Evolutionary conservation across 2,888 invertebrate genomes (phyloP).

Genomic region (Catotricha subobsoleta): DNA sequence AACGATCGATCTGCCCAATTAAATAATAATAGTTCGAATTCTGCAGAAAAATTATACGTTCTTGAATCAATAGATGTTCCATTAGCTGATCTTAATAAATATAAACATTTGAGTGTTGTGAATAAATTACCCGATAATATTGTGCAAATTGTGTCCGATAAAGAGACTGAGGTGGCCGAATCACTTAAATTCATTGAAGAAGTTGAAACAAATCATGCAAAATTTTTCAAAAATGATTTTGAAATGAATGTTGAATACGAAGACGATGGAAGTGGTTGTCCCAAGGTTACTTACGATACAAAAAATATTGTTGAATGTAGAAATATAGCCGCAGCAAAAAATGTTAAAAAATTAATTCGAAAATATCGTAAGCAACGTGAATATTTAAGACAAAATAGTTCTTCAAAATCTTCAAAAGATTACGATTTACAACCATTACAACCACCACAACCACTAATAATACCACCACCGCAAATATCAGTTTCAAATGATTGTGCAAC

Average conservation of each 20-base stretch:
- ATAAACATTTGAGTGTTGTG: conserved; percentile 11
- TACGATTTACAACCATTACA: no score
- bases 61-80: conserved; percentile 14
- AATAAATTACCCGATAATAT: conserved; percentile 12
- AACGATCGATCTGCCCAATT: neutral
- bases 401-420: no score
- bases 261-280: neutral
- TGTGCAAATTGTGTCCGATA: conserved; percentile 4
- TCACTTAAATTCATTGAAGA: conserved; percentile 10
- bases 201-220: conserved; percentile 8
- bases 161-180: conserved; percentile 1
- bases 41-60: conserved; percentile 11
- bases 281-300: no score
- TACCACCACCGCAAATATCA: no score
- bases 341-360: neutral
- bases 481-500: no score
- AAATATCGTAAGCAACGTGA: neutral
- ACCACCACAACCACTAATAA: no score
- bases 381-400: no score
- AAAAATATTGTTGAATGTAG: neutral
- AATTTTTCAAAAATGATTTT: conserved; percentile 10
- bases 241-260: conserved; percentile 9
- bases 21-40: neutral
- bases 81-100: conserved; percentile 11
- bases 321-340: neutral